These are phyloP conservation scores for Cephonodes hylas DNA, from an alignment of 2,888 invertebrate genomes.

Conservation along the genomic window DNA sequence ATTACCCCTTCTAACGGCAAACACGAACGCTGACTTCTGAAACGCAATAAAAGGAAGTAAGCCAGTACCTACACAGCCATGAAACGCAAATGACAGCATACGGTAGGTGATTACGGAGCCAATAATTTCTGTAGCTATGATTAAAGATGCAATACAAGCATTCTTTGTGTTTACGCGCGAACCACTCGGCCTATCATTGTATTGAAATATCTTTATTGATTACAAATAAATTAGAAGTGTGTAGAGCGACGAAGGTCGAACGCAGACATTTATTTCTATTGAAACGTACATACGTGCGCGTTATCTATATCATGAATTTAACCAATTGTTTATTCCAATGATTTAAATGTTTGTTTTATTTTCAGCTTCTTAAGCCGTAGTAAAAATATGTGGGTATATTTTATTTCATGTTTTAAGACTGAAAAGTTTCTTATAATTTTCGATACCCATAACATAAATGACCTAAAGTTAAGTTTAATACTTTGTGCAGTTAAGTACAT, in stretches of 20 bases:
- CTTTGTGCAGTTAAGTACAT: too few species aligned
- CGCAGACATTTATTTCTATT: not conserved
- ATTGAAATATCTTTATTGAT: not conserved
- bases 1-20: not conserved
- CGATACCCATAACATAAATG: too few species aligned
- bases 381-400: too few species aligned
- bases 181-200: not conserved
- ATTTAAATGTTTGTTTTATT: not conserved
- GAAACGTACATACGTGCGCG: not conserved
- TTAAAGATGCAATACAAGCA: not conserved
- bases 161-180: not conserved
- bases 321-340: not conserved
- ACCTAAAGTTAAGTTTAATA: too few species aligned
- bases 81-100: not conserved
- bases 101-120: not conserved
- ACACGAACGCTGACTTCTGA: not conserved
- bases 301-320: not conserved
- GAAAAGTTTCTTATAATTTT: too few species aligned
- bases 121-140: not conserved
- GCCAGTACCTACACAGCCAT: not conserved
- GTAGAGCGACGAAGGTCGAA: not conserved
- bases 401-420: too few species aligned
- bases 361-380: not conserved
- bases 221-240: not conserved
- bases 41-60: not conserved